Evolutionary conservation across 1,140 invertebrate genomes (phyloP), one percentile per base, ranked within the genome.

Genomic region (Tetramorium simillimum): DNA sequence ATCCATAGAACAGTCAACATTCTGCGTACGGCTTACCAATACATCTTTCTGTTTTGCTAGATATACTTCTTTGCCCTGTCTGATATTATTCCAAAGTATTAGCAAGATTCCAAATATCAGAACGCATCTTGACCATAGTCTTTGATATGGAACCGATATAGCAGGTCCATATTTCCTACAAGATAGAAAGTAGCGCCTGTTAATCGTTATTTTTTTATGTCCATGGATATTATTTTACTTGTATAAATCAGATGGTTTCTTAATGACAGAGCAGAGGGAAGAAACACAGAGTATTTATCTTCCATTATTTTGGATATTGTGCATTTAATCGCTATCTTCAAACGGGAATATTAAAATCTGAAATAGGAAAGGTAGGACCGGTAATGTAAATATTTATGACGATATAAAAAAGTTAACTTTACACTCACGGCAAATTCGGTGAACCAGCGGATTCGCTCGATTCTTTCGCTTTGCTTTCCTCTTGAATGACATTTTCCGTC

Each of bases 1-100:
- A 69, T 96, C 94, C 7, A 92, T 40, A 7, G 97, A 96, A 92
- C 97, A 97, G 24, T 96, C 95, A 9, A 97, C 90, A 78, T 96
- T 94, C 92, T 96, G 96, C 4, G 95, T 96, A 90, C 96, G 95
- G 75, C 95, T 96, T 56, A 96, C 85, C 58, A 97, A 84, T 43
- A 95, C 89, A 69, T 97, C 97, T 72, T 96, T 96, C 88, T 97
- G 96, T 86, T 94, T 96, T 0, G 97, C 97, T 89, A 97, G 96
- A 78, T 95, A 92, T 40, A 96, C 95, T 88, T 97, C 95, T 92
- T 96, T 96, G 18, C 95, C 94, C 76, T 96, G 95, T 93, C 96
- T 97, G 18, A 96, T 96, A 67, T 96, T 96, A 93, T 97, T 97
- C 95, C 97, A 97, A 4, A 97, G 94, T 70, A 94, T 80, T 4